These are phyloP conservation scores for Pampusana beccarii DNA, from an alignment of 2,113 vertebrate species.

Conservation along the genomic window DNA sequence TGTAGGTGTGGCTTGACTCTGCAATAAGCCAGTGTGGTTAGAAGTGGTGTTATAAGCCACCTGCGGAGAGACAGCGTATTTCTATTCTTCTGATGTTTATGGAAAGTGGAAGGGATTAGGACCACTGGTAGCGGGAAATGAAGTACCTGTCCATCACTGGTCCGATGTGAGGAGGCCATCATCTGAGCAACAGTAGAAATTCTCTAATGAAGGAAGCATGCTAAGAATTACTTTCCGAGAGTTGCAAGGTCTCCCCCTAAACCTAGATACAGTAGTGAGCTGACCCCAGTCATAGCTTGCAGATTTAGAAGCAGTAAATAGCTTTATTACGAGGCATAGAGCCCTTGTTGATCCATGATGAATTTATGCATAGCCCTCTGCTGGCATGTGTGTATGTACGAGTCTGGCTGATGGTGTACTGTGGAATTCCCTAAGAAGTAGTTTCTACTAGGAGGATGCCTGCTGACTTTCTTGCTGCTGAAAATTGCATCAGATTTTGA, in stretches of 20 bases:
- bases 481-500: neutral
- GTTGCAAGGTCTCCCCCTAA: neutral
- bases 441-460: neutral
- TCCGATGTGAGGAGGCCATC: neutral
- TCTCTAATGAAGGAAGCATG: neutral
- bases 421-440: neutral
- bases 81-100: neutral
- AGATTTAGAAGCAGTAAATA: neutral
- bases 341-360: neutral
- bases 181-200: neutral
- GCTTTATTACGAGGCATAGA: neutral
- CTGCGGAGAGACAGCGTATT: neutral
- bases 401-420: neutral
- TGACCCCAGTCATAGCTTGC: neutral
- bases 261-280: neutral
- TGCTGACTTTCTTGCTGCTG: neutral
- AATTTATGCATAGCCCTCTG: neutral
- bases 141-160: neutral
- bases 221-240: neutral
- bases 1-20: neutral
- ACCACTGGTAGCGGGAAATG: neutral
- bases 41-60: neutral
- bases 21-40: neutral
- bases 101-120: neutral
- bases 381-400: rapidly evolving